Base-by-base conservation (phyloP, 2,888 invertebrate genomes). In the Polylopha cassiicola region DNA sequence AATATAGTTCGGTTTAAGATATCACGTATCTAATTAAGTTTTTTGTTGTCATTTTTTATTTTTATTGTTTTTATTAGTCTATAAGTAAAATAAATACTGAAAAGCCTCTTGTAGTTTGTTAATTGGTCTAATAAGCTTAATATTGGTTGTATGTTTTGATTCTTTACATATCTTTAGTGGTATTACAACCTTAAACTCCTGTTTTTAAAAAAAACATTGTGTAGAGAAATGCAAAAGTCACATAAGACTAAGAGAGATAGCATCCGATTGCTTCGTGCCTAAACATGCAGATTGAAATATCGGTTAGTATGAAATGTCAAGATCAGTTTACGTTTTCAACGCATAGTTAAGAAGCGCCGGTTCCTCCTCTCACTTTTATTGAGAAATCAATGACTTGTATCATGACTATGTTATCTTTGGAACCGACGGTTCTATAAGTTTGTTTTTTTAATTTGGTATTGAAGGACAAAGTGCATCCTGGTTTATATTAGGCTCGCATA, bases 351-450 rank as follows among this genome's bases (percentile, higher is more conserved):
- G 62, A 65, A 61, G 58, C 50, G 48, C 44, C 43, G 43, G 49
- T 59, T 57, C 55, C 51, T 62, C 70, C 71, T 69, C 71, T 74
- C 68, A 68, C 75, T 75, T 72, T 64, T 63, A 59, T 71, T 70
- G 56, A 51, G 63, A 57, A 70, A 69, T 47, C 49, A 57, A 52
- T 62, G 53, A 66, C 46, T 45, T 45, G 36, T 11, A 37, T 21
- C 23, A 24, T 24, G 49, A 44, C 30, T 28, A 39, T 29, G 29
- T 29, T 21, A 20, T 31, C 9, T 16, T 13, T 18, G 6, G 10
- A 13, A 10, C 27, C 11, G 9, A 8, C 16, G 7, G n/a, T 8
- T 15, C 8, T 9, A n/a, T 1, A 13, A 3, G 6, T n/a, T 13
- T 24, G n/a, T 24, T 13, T 8, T 14, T 10, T 22, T n/a, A 10